Percentiles rank a stretch among this genome's conserved stretches.
These are phyloP conservation scores for Volucella inflata DNA, from an alignment of 2,888 invertebrate genomes.

Conservation along the genomic window DNA sequence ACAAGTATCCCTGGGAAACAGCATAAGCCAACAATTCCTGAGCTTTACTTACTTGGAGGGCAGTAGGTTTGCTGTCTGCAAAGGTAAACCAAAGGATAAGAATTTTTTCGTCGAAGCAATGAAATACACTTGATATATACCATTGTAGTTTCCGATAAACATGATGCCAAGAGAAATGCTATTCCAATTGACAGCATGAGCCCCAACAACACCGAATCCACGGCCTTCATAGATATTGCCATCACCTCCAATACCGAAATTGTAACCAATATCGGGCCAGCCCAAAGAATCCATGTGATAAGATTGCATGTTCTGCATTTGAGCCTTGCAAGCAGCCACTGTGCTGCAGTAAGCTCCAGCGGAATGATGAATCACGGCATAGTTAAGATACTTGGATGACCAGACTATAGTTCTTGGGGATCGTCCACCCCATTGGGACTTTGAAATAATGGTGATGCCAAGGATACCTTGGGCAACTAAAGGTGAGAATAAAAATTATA, in stretches of 20 bases:
- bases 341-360: conserved; percentile 77
- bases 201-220: conserved; percentile 80
- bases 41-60: conserved; percentile 78
- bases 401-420: conserved; percentile 74
- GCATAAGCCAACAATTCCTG: conserved; percentile 78
- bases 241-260: conserved; percentile 81
- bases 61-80: conserved; percentile 76
- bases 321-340: conserved; percentile 77
- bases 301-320: conserved; percentile 80
- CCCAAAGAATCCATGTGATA: conserved; percentile 80
- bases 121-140: background rate
- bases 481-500: background rate
- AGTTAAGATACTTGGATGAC: conserved; percentile 77
- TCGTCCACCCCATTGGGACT: conserved; percentile 81
- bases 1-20: conserved; percentile 78
- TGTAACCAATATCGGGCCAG: conserved; percentile 82
- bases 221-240: conserved; percentile 82
- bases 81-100: background rate
- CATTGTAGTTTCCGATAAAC: conserved; percentile 78
- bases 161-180: conserved; percentile 80
- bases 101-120: background rate
- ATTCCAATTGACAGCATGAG: conserved; percentile 81
- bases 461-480: conserved; percentile 76
- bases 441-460: conserved; percentile 78
- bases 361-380: conserved; percentile 80